Base-by-base conservation (phyloP, 2,888 invertebrate genomes). In the Clitarchus hookeri region DNA sequence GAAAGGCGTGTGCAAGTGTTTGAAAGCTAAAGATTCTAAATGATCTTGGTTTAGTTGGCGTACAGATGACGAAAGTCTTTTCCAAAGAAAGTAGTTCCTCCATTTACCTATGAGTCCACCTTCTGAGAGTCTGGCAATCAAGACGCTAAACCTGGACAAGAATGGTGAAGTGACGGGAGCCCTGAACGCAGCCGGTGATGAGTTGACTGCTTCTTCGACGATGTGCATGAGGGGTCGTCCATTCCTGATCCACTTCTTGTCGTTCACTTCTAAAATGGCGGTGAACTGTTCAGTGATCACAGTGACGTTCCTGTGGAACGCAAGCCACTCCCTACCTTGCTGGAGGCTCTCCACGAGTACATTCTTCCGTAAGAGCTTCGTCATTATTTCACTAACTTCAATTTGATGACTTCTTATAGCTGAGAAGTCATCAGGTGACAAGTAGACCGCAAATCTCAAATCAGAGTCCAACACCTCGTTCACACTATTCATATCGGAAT, bases 161-260 rank as follows among this genome's bases (percentile, higher is more conserved):
- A 65, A 65, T 19, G 65, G 65, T 19, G 65, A 65, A 19, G 65
- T 65, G 13, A 65, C 65, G 1, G 65, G 23, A 16, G 12, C 1
- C n/a, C 8, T 12, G n/a, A 65, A 65, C 65, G 65, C 65, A 65
- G 8, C 0, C 16, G 65, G 65, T 23, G 0, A 9, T 19, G 65
- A 65, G 19, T n/a, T 65, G 8, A n/a, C 1, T 0, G 23, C 1
- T 23, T 65, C 65, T 8, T 65, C n/a, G 8, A 65, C 65, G n/a
- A 65, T n/a, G 65, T 65, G 65, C 65, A 65, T 65, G 65, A 65
- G 65, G 19, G 65, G 65, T 65, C 65, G 65, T 16, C 65, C 65
- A 65, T 65, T n/a, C n/a, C 65, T 65, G 23, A 65, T 23, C 65
- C 65, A 65, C 65, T 65, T 65, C 23, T 65, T 23, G 0, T 65